Percentiles rank a stretch among this genome's conserved stretches.
Evolutionary conservation across 2,797 vertebrate genomes (phyloP).

Genomic region (Paramormyrops hopkinsi): DNA sequence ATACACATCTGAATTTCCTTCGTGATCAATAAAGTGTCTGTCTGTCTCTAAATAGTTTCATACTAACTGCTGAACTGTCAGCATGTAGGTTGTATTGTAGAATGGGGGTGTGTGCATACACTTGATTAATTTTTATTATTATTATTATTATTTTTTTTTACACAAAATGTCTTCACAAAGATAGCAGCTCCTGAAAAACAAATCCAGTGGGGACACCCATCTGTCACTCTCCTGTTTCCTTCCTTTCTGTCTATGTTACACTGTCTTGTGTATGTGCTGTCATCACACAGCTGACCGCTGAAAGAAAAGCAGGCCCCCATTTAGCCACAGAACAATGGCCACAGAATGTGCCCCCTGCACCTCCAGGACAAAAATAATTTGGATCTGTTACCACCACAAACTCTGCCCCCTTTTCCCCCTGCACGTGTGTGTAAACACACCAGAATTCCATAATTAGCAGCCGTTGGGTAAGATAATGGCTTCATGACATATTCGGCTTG

Average conservation of each 20-base stretch:
- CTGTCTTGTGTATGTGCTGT: background rate
- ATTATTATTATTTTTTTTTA: background rate
- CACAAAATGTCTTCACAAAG: background rate
- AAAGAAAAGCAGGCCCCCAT: background rate
- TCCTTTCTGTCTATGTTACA: background rate
- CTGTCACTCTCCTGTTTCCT: background rate
- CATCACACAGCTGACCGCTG: background rate
- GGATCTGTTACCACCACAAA: slow-evolving; percentile 3
- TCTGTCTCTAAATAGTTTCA: background rate
- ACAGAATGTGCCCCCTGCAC: background rate
- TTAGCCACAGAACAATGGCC: background rate
- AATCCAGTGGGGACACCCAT: background rate
- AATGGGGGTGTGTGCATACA: background rate
- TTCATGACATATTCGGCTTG: background rate
- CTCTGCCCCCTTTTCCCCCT: background rate
- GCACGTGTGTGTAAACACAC: background rate
- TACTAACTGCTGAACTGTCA: background rate
- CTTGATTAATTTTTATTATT: background rate
- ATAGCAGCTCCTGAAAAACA: background rate
- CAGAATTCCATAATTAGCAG: background rate
- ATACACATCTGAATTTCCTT: background rate
- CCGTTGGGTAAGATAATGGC: background rate
- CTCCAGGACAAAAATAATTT: slow-evolving; percentile 34
- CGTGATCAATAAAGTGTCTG: background rate
- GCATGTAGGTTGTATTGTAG: background rate